A percentile compares a stretch with the other conserved stretches of the same genome.
Evolutionary conservation across 1,140 invertebrate genomes (phyloP).

Genomic region (Ceratina australensis): DNA sequence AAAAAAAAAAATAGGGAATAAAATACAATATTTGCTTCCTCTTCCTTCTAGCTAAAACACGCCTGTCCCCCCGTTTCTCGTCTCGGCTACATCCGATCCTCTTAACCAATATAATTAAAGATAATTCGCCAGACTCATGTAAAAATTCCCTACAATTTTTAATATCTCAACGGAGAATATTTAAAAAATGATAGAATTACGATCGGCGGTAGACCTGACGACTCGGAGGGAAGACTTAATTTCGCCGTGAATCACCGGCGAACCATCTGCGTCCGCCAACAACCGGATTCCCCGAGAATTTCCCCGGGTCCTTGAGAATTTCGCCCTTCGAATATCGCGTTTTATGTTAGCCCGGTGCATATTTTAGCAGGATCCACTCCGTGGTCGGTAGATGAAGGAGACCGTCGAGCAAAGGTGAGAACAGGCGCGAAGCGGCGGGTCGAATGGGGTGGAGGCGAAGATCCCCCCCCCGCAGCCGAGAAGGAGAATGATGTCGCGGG

Average conservation of each 20-base stretch:
- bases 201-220: background rate
- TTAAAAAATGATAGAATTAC: background rate
- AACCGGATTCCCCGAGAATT: constrained; percentile 20
- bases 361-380: constrained; percentile 58
- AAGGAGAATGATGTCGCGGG: constrained; percentile 26
- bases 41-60: background rate
- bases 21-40: no score
- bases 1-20: no score
- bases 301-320: constrained; percentile 45
- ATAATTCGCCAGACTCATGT: no score
- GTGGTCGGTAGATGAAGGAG: constrained; percentile 50
- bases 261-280: constrained; percentile 12
- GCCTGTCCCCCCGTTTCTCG: background rate
- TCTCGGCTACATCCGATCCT: no score
- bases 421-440: background rate
- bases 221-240: background rate
- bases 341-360: constrained; percentile 59
- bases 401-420: constrained; percentile 26
- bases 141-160: background rate
- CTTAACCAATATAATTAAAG: no score
- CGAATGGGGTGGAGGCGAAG: background rate
- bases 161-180: background rate
- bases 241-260: background rate
- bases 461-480: background rate
- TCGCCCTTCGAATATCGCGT: constrained; percentile 51